Conservation (phyloP, 2,888 invertebrate species). For the Spatulosminthurus flaviceps region DNA sequence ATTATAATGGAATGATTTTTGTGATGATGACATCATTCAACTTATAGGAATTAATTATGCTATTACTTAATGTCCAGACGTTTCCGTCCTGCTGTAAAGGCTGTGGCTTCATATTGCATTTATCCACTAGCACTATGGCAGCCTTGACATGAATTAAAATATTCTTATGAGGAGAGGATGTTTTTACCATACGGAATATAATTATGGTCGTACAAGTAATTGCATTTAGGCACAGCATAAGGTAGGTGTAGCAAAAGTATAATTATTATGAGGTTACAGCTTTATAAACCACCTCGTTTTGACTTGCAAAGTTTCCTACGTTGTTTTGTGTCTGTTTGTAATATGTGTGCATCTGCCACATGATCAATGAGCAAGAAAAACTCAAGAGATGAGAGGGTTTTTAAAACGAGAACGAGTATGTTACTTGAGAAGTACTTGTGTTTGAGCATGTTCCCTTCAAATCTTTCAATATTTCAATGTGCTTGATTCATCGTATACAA, state of each 20-base stretch:
- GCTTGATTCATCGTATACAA: not conserved
- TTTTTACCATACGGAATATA: slow-evolving; percentile 18
- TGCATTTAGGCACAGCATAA: not conserved
- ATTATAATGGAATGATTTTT: not conserved
- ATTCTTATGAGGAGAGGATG: not conserved
- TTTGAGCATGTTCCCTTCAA: not conserved
- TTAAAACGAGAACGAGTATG: not conserved
- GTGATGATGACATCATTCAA: slow-evolving; percentile 6
- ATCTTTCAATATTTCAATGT: not conserved
- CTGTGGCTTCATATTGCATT: not conserved
- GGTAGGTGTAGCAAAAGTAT: not conserved
- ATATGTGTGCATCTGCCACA: not conserved
- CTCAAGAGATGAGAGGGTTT: not conserved
- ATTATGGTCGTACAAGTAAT: not conserved
- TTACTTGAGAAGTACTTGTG: not conserved
- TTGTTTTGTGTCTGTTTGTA: not conserved
- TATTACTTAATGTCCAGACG: slow-evolving; percentile 12
- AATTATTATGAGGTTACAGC: slow-evolving; percentile 3
- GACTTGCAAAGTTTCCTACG: not conserved
- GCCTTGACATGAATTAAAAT: slow-evolving; percentile 18
- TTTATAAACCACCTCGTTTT: slow-evolving; percentile 1
- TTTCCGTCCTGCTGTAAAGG: slow-evolving; percentile 8
- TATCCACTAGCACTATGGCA: not conserved
- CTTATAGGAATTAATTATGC: not conserved
- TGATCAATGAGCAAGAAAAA: not conserved